Conservation (phyloP, 2,113 vertebrate genomes). For the Scolopax mira region DNA sequence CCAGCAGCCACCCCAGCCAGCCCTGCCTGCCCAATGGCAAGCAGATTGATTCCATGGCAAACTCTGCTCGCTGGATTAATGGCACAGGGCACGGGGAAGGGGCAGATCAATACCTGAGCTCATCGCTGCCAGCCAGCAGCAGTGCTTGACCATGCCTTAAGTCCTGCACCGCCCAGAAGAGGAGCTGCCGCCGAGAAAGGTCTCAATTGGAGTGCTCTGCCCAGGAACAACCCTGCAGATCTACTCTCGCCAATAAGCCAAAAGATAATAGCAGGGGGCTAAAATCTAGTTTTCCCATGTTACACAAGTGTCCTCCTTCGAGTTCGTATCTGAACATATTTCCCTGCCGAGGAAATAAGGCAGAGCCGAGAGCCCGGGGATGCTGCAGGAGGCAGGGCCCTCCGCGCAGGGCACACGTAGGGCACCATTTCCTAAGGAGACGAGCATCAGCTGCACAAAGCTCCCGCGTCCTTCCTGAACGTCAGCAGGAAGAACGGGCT, state of each 20-base stretch:
- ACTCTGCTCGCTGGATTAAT: not conserved
- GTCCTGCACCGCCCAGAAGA: not conserved
- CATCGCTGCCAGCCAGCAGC: not conserved
- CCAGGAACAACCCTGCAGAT: not conserved
- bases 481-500: fast-evolving
- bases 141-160: not conserved
- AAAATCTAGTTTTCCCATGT: not conserved
- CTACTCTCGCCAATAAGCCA: not conserved
- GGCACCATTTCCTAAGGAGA: fast-evolving
- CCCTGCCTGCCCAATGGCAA: not conserved
- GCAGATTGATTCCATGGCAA: fast-evolving
- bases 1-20: not conserved
- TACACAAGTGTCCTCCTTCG: not conserved
- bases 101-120: not conserved
- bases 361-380: not conserved
- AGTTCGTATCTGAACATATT: not conserved
- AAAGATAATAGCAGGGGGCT: not conserved
- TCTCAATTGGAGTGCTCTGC: not conserved
- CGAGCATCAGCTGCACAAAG: not conserved
- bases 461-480: not conserved
- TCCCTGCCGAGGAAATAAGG: not conserved
- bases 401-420: fast-evolving
- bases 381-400: fast-evolving
- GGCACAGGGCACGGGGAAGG: not conserved
- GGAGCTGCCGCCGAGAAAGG: not conserved